Evolutionary conservation across 1,140 invertebrate species (phyloP).

Genomic region (Phenacoccus solenopsis): DNA sequence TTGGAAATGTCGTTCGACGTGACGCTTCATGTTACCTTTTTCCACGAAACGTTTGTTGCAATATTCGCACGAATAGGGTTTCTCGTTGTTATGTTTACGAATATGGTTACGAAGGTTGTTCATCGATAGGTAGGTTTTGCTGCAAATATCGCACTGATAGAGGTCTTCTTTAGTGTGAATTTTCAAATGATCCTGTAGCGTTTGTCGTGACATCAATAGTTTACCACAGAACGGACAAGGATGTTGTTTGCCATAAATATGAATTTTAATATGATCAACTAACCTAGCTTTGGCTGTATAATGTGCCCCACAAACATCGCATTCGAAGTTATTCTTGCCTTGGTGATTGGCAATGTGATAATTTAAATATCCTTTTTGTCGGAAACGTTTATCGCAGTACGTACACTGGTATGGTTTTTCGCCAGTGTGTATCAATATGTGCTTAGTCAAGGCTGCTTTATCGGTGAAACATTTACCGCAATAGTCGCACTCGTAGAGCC

Average conservation of each 20-base stretch:
- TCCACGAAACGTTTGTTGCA: conserved; percentile 91
- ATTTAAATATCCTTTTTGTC: conserved; percentile 86
- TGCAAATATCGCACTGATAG: conserved; percentile 82
- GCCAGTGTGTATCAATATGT: conserved; percentile 16
- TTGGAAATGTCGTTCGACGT: conserved; percentile 53
- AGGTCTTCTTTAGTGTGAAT: conserved; percentile 76
- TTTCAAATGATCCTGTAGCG: conserved; percentile 76
- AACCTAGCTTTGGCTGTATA: conserved; percentile 44
- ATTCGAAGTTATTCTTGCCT: conserved; percentile 35
- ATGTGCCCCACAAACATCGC: conserved; percentile 19
- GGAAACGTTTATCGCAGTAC: conserved; percentile 84
- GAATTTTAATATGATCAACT: conserved; percentile 91
- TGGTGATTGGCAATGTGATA: conserved; percentile 44
- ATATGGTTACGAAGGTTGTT: conserved; percentile 81
- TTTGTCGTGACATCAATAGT: conserved; percentile 75
- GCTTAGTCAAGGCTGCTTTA: conserved; percentile 6
- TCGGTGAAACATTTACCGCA: conserved; percentile 19
- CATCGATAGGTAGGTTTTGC: conserved; percentile 80
- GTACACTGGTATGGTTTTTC: conserved; percentile 73
- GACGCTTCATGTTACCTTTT: conserved; percentile 71
- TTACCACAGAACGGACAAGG: conserved; percentile 82
- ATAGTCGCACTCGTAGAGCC: conserved; percentile 18
- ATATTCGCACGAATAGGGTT: conserved; percentile 91
- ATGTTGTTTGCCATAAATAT: conserved; percentile 74
- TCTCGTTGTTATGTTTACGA: conserved; percentile 85